A percentile compares a stretch with the other conserved stretches of the same genome.
Conservation (phyloP, 2,888 invertebrate species). For the Pristionchus entomophagus region DNA sequence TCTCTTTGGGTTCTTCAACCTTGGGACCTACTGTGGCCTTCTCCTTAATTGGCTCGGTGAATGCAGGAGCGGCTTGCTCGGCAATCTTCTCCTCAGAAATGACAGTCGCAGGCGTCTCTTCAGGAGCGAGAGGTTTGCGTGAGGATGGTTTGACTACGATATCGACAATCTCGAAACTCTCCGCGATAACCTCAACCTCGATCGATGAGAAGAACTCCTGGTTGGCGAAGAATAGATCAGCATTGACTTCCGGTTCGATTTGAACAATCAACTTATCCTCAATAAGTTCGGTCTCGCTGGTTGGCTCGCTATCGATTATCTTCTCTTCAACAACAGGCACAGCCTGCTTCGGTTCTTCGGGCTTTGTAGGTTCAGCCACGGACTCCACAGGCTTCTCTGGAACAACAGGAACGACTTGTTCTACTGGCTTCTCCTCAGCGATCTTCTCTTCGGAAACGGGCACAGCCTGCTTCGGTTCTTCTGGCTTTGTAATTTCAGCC, state of each 20-base stretch:
- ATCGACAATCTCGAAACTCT: conserved; percentile 42
- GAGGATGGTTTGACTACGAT: background rate
- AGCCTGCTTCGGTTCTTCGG: background rate
- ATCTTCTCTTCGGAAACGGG: no score
- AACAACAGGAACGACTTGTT: background rate
- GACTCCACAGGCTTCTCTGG: no score
- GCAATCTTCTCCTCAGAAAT: background rate
- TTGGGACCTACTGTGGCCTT: background rate
- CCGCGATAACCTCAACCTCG: background rate
- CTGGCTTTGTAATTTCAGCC: background rate
- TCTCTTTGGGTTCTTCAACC: no score
- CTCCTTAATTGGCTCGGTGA: no score
- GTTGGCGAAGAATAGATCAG: conserved; percentile 47
- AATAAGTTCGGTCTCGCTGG: background rate
- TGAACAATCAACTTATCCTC: background rate
- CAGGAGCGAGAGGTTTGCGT: background rate
- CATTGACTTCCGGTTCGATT: background rate
- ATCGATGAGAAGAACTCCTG: conserved; percentile 1
- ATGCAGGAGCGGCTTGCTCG: no score
- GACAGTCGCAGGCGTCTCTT: background rate
- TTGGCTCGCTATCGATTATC: background rate
- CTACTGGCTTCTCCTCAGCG: background rate
- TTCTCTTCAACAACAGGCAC: background rate
- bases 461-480: background rate
- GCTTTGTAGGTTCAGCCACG: background rate